Conservation (phyloP, 2,797 vertebrate species). For the Columba guinea region DNA sequence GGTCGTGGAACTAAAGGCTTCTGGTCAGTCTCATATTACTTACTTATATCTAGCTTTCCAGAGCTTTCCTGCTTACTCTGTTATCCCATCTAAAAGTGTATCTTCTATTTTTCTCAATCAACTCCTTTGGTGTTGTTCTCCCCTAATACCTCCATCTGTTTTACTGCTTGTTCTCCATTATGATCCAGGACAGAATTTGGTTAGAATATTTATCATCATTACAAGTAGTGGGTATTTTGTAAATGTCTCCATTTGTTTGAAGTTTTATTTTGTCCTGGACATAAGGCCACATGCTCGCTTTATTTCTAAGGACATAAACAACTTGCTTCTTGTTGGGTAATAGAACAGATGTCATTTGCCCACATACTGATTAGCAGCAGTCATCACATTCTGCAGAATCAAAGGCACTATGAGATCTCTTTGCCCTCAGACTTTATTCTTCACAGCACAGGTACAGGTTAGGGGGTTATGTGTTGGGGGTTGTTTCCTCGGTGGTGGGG, state of each 20-base stretch:
- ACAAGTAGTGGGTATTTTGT: neutral
- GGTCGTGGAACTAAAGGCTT: neutral
- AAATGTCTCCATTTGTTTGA: neutral
- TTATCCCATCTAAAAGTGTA: neutral
- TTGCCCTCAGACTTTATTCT: neutral
- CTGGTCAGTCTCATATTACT: neutral
- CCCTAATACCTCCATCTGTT: neutral
- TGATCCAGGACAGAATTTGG: neutral
- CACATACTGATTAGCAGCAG: neutral
- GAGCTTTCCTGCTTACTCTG: neutral
- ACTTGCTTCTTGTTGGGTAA: neutral
- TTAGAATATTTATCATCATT: neutral
- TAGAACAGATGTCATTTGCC: neutral
- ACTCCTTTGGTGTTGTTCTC: neutral
- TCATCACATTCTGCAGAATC: neutral
- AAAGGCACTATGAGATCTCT: neutral
- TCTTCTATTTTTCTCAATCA: neutral
- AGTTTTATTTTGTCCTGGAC: neutral
- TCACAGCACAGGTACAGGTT: neutral
- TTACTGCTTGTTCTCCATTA: neutral
- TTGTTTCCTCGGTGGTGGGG: neutral
- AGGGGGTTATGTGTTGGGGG: fast-evolving
- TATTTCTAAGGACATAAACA: conserved; percentile 10
- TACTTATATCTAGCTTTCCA: neutral
- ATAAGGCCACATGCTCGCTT: neutral